Conservation (phyloP, 2,888 invertebrate species). For the Ypsolopha sequella region DNA sequence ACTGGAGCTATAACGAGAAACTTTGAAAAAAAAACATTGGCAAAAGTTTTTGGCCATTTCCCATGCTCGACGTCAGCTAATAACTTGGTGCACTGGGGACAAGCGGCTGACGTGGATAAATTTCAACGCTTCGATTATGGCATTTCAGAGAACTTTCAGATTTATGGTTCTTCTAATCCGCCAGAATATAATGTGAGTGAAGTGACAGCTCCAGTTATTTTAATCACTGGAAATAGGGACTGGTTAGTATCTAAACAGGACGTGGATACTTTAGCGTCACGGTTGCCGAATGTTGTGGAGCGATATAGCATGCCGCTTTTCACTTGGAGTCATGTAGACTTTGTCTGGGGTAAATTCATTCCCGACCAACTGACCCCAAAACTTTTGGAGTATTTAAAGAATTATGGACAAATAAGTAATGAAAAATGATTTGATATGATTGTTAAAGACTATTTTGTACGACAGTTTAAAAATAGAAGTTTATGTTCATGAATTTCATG, state of each 20-base stretch:
- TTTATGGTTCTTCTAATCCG: slow-evolving; percentile 35
- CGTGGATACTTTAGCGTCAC: slow-evolving; percentile 56
- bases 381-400: too few species aligned
- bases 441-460: too few species aligned
- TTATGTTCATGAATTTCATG: too few species aligned
- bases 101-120: slow-evolving; percentile 38
- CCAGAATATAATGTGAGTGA: slow-evolving; percentile 43
- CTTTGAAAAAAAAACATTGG: slow-evolving; percentile 60
- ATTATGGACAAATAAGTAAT: too few species aligned
- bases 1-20: slow-evolving; percentile 67
- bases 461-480: too few species aligned
- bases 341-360: slow-evolving; percentile 31
- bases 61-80: slow-evolving; percentile 64
- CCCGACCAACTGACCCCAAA: too few species aligned
- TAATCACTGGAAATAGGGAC: slow-evolving; percentile 67
- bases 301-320: slow-evolving; percentile 69
- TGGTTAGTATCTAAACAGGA: slow-evolving; percentile 72
- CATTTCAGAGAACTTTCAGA: slow-evolving; percentile 28
- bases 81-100: slow-evolving; percentile 62
- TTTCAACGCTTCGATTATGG: slow-evolving; percentile 53
- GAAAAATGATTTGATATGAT: too few species aligned
- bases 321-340: slow-evolving; percentile 54
- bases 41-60: slow-evolving; percentile 59
- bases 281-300: slow-evolving; percentile 70
- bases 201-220: slow-evolving; percentile 39